Base-by-base conservation (phyloP, 2,113 vertebrate genomes). In the Poicephalus meyeri region DNA sequence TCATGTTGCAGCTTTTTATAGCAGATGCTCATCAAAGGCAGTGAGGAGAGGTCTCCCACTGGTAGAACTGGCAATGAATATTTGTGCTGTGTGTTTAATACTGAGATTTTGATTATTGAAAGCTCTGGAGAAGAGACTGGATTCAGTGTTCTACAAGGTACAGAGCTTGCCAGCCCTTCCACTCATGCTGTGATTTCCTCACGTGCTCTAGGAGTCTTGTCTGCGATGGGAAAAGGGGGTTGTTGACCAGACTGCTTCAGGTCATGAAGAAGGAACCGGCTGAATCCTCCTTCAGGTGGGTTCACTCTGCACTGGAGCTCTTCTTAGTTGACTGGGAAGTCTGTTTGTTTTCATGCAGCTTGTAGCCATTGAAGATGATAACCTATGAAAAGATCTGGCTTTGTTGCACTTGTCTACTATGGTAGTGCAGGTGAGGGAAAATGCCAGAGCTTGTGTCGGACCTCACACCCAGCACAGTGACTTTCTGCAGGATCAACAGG, bases 201-300 rank as follows among this genome's bases (percentile, higher is more conserved):
- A 17, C 3, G 0, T 93, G 44, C 96, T 97, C 76, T 86, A 99
- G 99, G 98, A 99, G 98, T 92, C 98, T 99, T 56, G 99, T 99
- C 63, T 99, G 99, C 94, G 99, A 99, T 72, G 99, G 99, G 47
- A 99, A 99, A 80, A 99, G 99, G 95, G 99, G 99, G 10, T 98
- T 99, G 88, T 96, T 99, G 90, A 99, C 99, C 17, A 98, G 99
- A 10, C 97, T 99, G 41, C 99, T 99, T 13, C 98, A 99, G 16
- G 99, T 99, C 89, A 99, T 99, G 99, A 99, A 99, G 97, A 99
- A 99, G 89, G 99, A 99, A 74, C 99, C 99, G 24, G 99, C 99
- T 8, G 99, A 99, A 92, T 99, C 99, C 1, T 99, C 99, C 6
- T 99, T 99, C 97, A 99, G 99, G 99, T 99, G 69, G 65, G 96